Base-by-base conservation (phyloP, 2,888 invertebrate genomes). In the Meiosimyza decipiens region DNA sequence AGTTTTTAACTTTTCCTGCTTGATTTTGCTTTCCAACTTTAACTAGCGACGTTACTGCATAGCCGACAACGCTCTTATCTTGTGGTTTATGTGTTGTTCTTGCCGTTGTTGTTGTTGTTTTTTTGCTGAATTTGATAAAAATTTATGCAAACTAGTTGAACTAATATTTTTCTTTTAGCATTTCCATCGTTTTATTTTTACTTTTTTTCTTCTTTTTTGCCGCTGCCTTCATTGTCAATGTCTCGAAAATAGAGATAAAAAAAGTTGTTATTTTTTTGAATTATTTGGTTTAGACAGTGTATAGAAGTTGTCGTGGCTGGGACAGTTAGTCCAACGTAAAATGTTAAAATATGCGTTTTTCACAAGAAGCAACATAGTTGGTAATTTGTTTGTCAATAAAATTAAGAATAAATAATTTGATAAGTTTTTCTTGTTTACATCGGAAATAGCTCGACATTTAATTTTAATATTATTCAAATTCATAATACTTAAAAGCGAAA, bases 101-200 rank as follows among this genome's bases (percentile, higher is more conserved):
- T 63, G 55, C 63, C 65, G 74, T 69, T 71, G 78, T 73, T 75
- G 72, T 73, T 72, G 72, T 75, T 76, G 77, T 77, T 75, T 75
- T 75, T 81, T 80, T 81, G 33, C 22, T 28, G 60, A 12, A 4
- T 13, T 22, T 18, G 33, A 54, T 70, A 62, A 12, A 70, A 70
- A 82, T 82, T 82, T 82, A 82, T 82, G 82, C 81, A 82, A 82
- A 82, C 81, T 81, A 62, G 62, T 70, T 70, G 54, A 54, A 62
- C 62, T 70, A 70, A 70, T 63, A 70, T 63, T 70, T 70, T 69
- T 51, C 12, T 50, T 68, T 49, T 40, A 9, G 40, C 40, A 40
- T 40, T 40, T 40, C 9, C 9, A 9, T 40, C 40, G 59, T 28
- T 28, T 28, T 4, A 33, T 33, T 60, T n/a, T n/a, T 28, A 11